Evolutionary conservation across 2,797 vertebrate species (phyloP).

Genomic region (Thunnus albacares): DNA sequence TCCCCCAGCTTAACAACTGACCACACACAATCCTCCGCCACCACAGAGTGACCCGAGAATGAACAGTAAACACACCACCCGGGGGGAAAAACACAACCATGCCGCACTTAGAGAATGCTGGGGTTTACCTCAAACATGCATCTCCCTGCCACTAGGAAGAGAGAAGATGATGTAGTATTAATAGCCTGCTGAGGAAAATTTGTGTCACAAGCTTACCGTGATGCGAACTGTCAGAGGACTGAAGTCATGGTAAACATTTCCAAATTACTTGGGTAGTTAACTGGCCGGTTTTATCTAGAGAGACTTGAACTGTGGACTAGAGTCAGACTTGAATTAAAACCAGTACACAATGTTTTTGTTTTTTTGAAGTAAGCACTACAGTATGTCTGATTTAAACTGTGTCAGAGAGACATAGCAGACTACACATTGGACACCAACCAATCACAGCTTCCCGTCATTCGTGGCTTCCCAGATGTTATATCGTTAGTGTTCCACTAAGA

Average conservation of each 20-base stretch:
- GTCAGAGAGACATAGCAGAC: not conserved
- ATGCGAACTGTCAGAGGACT: constrained; percentile 15
- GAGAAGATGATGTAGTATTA: constrained; percentile 29
- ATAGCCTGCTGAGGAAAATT: constrained; percentile 27
- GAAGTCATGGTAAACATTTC: constrained; percentile 6
- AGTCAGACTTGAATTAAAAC: not conserved
- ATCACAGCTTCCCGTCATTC: not conserved
- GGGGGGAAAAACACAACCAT: constrained; percentile 37
- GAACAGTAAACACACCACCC: constrained; percentile 66
- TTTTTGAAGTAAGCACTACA: not conserved
- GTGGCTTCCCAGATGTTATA: not conserved
- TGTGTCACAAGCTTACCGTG: constrained; percentile 15
- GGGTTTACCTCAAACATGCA: constrained; percentile 66
- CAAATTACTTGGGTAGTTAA: no score
- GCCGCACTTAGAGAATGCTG: constrained; percentile 36
- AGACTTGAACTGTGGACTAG: not conserved
- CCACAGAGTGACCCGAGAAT: constrained; percentile 66
- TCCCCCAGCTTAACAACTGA: constrained; percentile 63
- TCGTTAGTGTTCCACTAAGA: no score
- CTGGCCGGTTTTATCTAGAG: not conserved
- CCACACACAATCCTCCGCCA: constrained; percentile 59
- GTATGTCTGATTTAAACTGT: not conserved
- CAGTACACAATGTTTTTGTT: not conserved
- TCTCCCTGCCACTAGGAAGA: constrained; percentile 16
- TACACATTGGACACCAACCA: not conserved